Evolutionary conservation across 2,797 vertebrate genomes (phyloP), one percentile per base, ranked within the genome.

Genomic region (Gallinago solitaria): DNA sequence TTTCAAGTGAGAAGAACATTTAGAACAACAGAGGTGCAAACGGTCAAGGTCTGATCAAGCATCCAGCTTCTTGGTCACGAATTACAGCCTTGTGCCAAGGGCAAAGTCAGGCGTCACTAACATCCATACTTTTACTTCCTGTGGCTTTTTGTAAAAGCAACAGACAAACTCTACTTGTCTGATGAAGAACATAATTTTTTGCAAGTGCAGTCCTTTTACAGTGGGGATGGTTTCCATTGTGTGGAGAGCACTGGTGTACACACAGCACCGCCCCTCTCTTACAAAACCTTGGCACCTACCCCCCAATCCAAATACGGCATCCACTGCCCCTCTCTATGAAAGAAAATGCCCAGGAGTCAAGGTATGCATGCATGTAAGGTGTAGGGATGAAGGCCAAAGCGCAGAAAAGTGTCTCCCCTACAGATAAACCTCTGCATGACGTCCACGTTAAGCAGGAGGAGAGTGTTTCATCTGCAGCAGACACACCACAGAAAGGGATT

Each of bases 11-110:
- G 45, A 87, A 63, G 68, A 57, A 33, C 8, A 11, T 45, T 90
- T 37, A 56, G 73, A 63, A 37, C 18, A 47, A 28, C 10, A 4
- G 48, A 63, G 19, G 9, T 33, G 51, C 35, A 69, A 82, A 76
- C 0, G 0, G 45, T n/a, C 33, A 30, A 4, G 24, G n/a, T 43
- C 30, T 68, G 74, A 56, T 10, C 28, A 64, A 76, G 16, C 30
- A 30, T 7, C 5, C 70, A 56, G 19, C 12, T 39, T 73, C 39
- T 27, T 17, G 23, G n/a, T 24, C 60, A 90, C 4, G 9, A 68
- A 70, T 61, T 59, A 71, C 30, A 87, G 33, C 33, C 48, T 51
- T 68, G 39, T 28, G 48, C 53, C 80, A 67, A 53, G 56, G 39
- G 7, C 37, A 54, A 91, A 84, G 35, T 20, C 8, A 7, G 48